Conservation (phyloP, 2,113 vertebrate genomes). For the Balaeniceps rex region DNA sequence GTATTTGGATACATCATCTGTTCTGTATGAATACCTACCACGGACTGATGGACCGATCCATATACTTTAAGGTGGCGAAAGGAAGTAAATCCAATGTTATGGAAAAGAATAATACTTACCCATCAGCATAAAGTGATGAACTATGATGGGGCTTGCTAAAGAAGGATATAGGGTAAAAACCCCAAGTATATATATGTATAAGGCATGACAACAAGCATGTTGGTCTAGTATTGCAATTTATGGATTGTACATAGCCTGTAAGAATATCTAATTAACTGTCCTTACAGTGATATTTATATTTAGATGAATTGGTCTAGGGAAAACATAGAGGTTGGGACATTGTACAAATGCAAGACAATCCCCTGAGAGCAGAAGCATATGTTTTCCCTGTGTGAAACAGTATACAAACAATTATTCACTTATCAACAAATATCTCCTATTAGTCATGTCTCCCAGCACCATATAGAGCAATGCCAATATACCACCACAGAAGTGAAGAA, state of each 20-base stretch:
- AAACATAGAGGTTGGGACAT: neutral
- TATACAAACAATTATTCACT: constrained; percentile 19
- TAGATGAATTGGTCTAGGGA: neutral
- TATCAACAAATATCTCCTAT: neutral
- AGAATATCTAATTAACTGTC: neutral
- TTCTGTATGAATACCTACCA: neutral
- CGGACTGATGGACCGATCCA: neutral
- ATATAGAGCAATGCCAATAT: neutral
- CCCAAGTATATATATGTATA: neutral
- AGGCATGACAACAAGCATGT: neutral
- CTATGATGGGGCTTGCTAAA: neutral
- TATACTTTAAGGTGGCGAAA: neutral
- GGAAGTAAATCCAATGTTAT: neutral
- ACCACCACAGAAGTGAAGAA: neutral
- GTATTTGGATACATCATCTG: neutral
- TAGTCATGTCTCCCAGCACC: neutral
- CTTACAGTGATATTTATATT: neutral
- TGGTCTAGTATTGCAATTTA: neutral
- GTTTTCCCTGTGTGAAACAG: constrained; percentile 42
- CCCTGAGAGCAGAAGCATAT: neutral
- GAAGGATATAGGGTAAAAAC: neutral
- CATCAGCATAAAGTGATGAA: neutral
- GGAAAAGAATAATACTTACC: neutral
- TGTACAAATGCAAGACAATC: neutral
- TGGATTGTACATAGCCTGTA: neutral